Evolutionary conservation across 2,888 invertebrate genomes (phyloP).

Genomic region (Brachyptera risi): DNA sequence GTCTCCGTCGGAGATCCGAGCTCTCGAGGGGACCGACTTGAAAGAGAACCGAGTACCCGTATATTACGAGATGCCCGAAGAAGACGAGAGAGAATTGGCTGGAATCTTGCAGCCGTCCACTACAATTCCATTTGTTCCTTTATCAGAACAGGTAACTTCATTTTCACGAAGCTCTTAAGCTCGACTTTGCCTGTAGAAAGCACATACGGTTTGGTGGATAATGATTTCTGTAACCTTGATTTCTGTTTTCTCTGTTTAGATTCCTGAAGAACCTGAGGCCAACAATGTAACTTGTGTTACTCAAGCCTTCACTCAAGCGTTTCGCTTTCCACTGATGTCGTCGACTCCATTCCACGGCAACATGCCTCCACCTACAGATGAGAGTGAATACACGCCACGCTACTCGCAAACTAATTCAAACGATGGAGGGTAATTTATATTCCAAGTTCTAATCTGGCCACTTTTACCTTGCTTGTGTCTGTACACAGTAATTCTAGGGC

Average conservation of each 20-base stretch:
- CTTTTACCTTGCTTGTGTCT: no score
- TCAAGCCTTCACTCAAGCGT: constrained; percentile 43
- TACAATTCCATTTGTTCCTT: constrained; percentile 30
- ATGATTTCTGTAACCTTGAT: no score
- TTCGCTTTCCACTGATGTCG: constrained; percentile 39
- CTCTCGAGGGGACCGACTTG: constrained; percentile 19
- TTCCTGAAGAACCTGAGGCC: background rate
- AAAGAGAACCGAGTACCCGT: constrained; percentile 24
- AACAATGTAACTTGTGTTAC: constrained; percentile 38
- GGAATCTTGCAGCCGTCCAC: constrained; percentile 34
- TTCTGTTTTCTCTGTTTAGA: no score
- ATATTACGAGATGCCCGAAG: background rate
- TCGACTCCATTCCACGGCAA: constrained; percentile 41
- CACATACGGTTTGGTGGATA: no score
- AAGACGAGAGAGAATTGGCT: constrained; percentile 7
- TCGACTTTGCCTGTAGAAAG: no score
- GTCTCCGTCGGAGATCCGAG: constrained; percentile 7
- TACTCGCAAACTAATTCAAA: no score
- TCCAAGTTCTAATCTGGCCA: no score
- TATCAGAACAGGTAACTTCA: background rate
- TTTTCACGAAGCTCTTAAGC: background rate
- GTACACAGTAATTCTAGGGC: no score
- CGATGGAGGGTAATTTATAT: no score
- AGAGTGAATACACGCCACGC: no score
- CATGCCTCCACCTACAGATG: background rate